Percentiles rank a stretch among this genome's conserved stretches.
Evolutionary conservation across 1,140 invertebrate species (phyloP).

Genomic region (Anastatus disparis): DNA sequence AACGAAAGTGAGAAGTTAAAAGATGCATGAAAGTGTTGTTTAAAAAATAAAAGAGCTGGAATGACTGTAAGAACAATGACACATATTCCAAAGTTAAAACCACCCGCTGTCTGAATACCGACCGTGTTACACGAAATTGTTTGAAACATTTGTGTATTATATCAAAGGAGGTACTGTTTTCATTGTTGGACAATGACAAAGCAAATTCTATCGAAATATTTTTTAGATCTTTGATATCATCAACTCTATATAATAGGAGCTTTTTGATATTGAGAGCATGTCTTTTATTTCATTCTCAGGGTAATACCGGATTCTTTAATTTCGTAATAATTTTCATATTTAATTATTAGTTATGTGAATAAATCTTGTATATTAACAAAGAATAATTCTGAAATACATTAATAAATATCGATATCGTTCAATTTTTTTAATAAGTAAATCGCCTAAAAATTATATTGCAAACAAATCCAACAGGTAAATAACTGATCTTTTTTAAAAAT

Average conservation of each 20-base stretch:
- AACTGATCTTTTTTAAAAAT: too few relatives aligned
- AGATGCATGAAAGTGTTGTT: neutral
- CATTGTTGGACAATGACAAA: slow-evolving; percentile 48
- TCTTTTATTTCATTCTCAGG: neutral
- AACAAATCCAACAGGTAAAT: too few relatives aligned
- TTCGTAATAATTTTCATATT: too few relatives aligned
- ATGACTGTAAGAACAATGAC: slow-evolving; percentile 4
- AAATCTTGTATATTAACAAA: too few relatives aligned
- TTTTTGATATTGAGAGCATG: neutral
- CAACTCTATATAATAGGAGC: neutral
- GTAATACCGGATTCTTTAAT: too few relatives aligned
- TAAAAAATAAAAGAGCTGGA: too few relatives aligned
- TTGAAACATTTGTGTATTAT: slow-evolving; percentile 36
- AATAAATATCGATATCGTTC: too few relatives aligned
- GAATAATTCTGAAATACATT: too few relatives aligned
- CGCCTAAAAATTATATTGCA: too few relatives aligned
- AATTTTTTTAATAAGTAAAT: too few relatives aligned
- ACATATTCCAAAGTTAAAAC: neutral
- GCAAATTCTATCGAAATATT: slow-evolving; percentile 32
- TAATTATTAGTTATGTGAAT: too few relatives aligned
- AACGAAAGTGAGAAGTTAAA: neutral
- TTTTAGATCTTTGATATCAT: slow-evolving; percentile 16
- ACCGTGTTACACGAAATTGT: slow-evolving; percentile 50
- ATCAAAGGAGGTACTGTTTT: neutral
- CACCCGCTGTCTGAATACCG: slow-evolving; percentile 12